Base-by-base conservation (phyloP, 2,113 vertebrate genomes). In the Apaloderma vittatum region DNA sequence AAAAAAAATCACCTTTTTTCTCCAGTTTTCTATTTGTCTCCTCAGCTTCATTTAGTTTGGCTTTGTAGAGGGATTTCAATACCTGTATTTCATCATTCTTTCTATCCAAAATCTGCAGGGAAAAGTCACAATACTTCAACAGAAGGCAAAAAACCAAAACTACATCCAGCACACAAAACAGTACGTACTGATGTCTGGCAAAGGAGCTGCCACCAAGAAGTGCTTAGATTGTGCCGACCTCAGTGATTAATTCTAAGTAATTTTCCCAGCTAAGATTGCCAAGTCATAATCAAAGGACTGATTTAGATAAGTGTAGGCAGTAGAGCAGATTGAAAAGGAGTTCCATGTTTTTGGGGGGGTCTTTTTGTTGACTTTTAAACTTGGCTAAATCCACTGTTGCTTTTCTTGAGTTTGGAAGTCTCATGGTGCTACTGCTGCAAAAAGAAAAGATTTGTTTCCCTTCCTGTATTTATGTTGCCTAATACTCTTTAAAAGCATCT, bases 51-150 rank as follows among this genome's bases (percentile, higher is more conserved):
- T 97, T 98, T 97, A 99, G 99, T 94, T 99, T 99, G 81, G 71
- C 97, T 88, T 97, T 97, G 87, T 99, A 98, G 71, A 98, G 29
- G 37, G 93, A 97, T 97, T 99, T 99, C 96, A 99, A 78, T 92
- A 98, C 98, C 48, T 99, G 99, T 77, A 99, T 98, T 98, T 99
- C 99, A 6, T 98, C 97, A 70, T 99, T 99, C 96, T 99, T 99
- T 91, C 99, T 98, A 91, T 99, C 98, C 97, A 99, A 98, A 98
- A 99, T 99, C 99, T 99, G 94, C 11, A 96, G 87, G 34, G 78
- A 29, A 74, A 97, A 97, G 87, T 40, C 51, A 84, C 48, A 82
- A 46, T 37, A 30, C 45, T 88, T 96, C 58, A 94, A 59, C 6
- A 51, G 10, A 73, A 30, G 52, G 30, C 6, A 36, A 18, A 74